phyloP scores from a whole-genome alignment of 2,797 vertebrate genomes.

The Chaetodon trifasciatus region DNA sequence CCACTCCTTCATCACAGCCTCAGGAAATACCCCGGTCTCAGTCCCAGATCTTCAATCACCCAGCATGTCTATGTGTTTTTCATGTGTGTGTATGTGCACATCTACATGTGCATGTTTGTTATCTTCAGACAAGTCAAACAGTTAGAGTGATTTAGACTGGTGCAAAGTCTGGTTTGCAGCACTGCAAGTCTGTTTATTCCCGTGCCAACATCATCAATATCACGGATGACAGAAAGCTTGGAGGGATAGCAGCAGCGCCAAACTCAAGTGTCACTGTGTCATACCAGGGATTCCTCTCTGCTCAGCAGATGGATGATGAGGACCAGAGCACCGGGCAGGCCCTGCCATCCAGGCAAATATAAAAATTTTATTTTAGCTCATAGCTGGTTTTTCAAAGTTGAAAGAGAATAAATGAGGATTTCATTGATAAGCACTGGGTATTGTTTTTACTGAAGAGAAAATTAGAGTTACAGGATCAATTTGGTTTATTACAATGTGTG shows the following conservation, averaged over 20 bases:
- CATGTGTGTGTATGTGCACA: constrained; percentile 31
- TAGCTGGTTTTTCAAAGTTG: constrained; percentile 3
- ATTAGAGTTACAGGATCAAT: neutral
- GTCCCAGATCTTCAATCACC: constrained; percentile 53
- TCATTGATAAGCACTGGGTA: neutral
- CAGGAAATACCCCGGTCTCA: constrained; percentile 63
- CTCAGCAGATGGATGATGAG: constrained; percentile 55
- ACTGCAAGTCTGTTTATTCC: constrained; percentile 34
- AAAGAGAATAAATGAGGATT: neutral
- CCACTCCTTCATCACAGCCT: constrained; percentile 51
- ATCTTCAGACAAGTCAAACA: constrained; percentile 57
- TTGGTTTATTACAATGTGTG: neutral
- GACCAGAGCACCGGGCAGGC: constrained; percentile 69
- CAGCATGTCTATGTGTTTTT: constrained; percentile 30
- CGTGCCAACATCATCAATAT: constrained; percentile 62
- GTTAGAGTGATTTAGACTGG: constrained; percentile 44
- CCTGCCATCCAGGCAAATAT: constrained; percentile 67
- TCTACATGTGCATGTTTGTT: constrained; percentile 34
- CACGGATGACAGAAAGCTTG: constrained; percentile 51
- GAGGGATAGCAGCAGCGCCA: constrained; percentile 30
- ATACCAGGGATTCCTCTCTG: constrained; percentile 63
- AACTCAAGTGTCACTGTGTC: constrained; percentile 58
- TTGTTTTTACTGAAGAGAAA: neutral
- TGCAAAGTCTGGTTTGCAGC: constrained; percentile 47
- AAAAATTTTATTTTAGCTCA: constrained; percentile 1